Base-by-base conservation (phyloP, 1,140 invertebrate species). In the Bombus picipes region DNA sequence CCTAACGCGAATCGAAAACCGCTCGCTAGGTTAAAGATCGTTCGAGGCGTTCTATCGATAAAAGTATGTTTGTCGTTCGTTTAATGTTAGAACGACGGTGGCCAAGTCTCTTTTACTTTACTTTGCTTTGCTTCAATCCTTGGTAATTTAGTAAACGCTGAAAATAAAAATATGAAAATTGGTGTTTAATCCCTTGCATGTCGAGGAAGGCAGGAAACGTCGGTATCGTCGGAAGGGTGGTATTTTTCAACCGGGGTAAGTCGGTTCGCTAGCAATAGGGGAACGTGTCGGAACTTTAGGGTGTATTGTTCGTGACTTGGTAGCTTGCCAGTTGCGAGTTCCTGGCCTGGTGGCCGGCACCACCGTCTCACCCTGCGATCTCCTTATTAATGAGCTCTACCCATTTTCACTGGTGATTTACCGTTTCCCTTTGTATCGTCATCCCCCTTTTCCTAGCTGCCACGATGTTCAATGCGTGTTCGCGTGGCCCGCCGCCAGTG, bases 261-360 rank as follows among this genome's bases (percentile, higher is more conserved):
- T 72, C 77, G 84, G 73, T 81, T 88, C 70, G 81, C 76, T 74
- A 77, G 59, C 83, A 87, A 89, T 80, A 76, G n/a, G 66, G 68
- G 59, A 83, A 86, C 90, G 84, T 80, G 90, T 91, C 71, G 87
- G 79, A 90, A 91, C 87, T 90, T 70, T 70, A 86, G 75, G 85
- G 70, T 89, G 85, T 90, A 91, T 91, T 90, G 90, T 91, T 90
- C 84, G 87, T 87, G 87, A 90, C 89, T 91, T 91, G 90, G 89
- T 90, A 81, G 41, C 18, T 74, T 90, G 89, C 89, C 90, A 91
- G 72, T 90, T 62, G 77, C 65, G 79, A 77, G 74, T 57, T 86
- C 74, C 59, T 34, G 22, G 80, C 79, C 83, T 65, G 62, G 77
- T 79, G 73, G 37, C 62, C 59, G 62, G 71, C 41, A 53, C 77